Evolutionary conservation across 2,797 vertebrate species (phyloP).

Genomic region (Antrozous pallidus): DNA sequence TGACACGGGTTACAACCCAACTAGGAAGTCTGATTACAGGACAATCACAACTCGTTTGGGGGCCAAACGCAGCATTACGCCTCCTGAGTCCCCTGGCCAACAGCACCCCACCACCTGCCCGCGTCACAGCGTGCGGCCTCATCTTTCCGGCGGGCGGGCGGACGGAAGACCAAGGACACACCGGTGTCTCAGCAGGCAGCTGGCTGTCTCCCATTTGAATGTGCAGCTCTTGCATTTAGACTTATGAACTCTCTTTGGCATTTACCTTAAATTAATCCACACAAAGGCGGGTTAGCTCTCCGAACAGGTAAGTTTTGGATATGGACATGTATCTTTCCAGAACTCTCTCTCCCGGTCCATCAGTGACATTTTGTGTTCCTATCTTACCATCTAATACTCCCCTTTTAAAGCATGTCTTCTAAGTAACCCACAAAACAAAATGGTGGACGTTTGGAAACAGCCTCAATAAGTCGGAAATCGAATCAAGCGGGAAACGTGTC

Average conservation of each 20-base stretch:
- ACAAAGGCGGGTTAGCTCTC: neutral
- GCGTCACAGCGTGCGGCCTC: too few species aligned
- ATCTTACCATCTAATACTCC: slow-evolving; percentile 1
- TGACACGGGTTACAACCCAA: slow-evolving; percentile 34
- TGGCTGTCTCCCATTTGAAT: slow-evolving; percentile 53
- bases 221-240: neutral
- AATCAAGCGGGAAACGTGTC: neutral
- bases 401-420: neutral
- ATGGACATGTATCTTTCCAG: neutral
- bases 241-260: slow-evolving; percentile 34
- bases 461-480: neutral
- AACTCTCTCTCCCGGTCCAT: neutral
- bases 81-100: neutral
- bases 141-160: too few species aligned
- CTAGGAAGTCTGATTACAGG: slow-evolving; percentile 3
- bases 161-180: slow-evolving; percentile 16
- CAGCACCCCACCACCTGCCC: neutral
- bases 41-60: slow-evolving; percentile 23
- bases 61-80: neutral
- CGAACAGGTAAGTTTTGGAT: neutral
- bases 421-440: slow-evolving; percentile 46
- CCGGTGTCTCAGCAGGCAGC: slow-evolving; percentile 2
- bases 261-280: neutral
- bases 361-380: neutral
- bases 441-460: slow-evolving; percentile 15